Conservation (phyloP, 2,888 invertebrate genomes). For the Apodemia zela region DNA sequence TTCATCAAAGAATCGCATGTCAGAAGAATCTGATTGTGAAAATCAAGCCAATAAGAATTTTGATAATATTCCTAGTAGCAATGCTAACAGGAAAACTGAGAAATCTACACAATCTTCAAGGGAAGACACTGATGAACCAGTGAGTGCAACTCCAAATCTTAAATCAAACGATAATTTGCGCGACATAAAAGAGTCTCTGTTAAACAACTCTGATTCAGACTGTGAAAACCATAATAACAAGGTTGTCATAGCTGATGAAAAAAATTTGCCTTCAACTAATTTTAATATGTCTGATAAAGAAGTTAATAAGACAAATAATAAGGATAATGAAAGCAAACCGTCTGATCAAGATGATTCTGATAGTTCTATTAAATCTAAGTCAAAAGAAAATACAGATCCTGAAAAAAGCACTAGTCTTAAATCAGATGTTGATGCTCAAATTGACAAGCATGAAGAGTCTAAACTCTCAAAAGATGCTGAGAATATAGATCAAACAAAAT, state of each 20-base stretch:
- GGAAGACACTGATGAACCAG: neutral
- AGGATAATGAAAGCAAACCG: neutral
- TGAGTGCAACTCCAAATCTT: neutral
- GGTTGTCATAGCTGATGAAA: neutral
- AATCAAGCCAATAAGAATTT: neutral
- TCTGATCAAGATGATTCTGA: neutral
- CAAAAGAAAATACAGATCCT: neutral
- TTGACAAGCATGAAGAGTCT: conserved; percentile 17
- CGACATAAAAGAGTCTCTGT: neutral
- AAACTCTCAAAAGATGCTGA: conserved; percentile 22
- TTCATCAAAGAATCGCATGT: neutral
- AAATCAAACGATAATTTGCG: neutral
- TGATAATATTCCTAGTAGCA: neutral
- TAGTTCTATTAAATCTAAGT: neutral
- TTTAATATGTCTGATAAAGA: neutral
- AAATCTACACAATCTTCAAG: neutral
- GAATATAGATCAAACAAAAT: conserved; percentile 27
- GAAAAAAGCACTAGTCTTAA: neutral
- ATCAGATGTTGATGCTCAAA: conserved; percentile 6
- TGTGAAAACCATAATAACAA: neutral
- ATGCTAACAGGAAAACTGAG: neutral
- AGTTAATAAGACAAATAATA: neutral
- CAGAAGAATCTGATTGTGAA: neutral
- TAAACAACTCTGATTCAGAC: conserved; percentile 4
- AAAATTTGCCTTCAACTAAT: neutral